A percentile compares a stretch with the other conserved stretches of the same genome.
phyloP scores from a whole-genome alignment of 92 coral and sea anemone species.

The Parazoanthus atlanticus region DNA sequence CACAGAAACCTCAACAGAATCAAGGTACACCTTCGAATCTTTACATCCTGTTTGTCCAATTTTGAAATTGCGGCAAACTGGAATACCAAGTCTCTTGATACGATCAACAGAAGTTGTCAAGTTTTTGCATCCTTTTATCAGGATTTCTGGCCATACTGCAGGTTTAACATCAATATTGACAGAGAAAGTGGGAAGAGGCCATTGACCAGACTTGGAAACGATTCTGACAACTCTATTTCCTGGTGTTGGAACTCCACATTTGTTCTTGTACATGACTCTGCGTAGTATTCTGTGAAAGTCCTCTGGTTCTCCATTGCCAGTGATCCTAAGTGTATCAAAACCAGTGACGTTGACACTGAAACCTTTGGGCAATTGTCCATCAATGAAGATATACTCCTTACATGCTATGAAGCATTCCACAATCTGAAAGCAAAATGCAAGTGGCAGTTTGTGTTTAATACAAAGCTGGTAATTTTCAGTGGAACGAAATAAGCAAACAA shows the following conservation, averaged over 20 bases:
- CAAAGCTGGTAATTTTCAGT: background rate
- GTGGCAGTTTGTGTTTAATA: background rate
- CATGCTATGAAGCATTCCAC: slow-evolving; percentile 81
- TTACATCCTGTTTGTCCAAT: slow-evolving; percentile 67
- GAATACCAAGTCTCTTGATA: slow-evolving; percentile 72
- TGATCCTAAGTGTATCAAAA: slow-evolving; percentile 63
- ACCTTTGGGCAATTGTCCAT: slow-evolving; percentile 71
- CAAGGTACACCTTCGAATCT: slow-evolving; percentile 60
- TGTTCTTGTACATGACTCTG: slow-evolving; percentile 81
- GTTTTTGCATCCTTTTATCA: slow-evolving; percentile 63
- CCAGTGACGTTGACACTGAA: slow-evolving; percentile 65
- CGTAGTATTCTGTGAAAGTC: slow-evolving; percentile 75
- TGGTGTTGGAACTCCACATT: slow-evolving; percentile 80
- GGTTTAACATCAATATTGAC: slow-evolving; percentile 63
- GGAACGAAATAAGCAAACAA: background rate
- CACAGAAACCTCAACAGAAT: slow-evolving; percentile 72
- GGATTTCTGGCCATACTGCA: slow-evolving; percentile 69
- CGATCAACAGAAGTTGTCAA: slow-evolving; percentile 39
- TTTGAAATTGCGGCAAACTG: slow-evolving; percentile 62
- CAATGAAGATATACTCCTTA: slow-evolving; percentile 84
- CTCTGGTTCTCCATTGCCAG: slow-evolving; percentile 78
- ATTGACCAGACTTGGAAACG: slow-evolving; percentile 52
- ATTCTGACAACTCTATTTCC: slow-evolving; percentile 80
- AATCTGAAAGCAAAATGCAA: slow-evolving; percentile 51
- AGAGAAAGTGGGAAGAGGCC: slow-evolving; percentile 47